Base-by-base conservation (phyloP, 2,113 vertebrate genomes). In the Cairina moschata region DNA sequence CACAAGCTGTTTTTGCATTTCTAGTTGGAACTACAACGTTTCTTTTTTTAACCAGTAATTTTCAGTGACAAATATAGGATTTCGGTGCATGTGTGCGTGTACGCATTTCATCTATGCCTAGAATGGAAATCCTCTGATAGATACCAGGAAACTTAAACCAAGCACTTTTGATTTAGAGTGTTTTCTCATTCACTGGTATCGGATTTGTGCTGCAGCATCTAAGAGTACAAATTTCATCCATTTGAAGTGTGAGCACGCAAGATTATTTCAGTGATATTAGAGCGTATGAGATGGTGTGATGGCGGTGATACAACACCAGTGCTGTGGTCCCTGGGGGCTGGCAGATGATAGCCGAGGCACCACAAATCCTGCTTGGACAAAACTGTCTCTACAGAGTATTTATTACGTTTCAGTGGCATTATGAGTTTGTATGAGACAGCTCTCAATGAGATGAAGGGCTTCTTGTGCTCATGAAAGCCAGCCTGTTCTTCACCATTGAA, bases 401-500 rank as follows among this genome's bases (percentile, higher is more conserved):
- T n/a, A 48, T 44, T 60, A 34, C 23, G 31, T 28, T 80, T 91
- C 68, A 81, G 10, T 42, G 38, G 40, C 10, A 44, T 54, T 83
- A 63, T 3, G 8, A 66, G 34, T 60, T 84, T 46, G 46, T 34
- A 59, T 25, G 75, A 62, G 38, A 36, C 63, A 63, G 76, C 5
- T 60, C 44, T 80, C 40, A 44, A 4, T 28, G 85, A 67, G 23
- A 83, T 55, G 83, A 91, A 95, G 72, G 50, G 46, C 63, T 94
- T 77, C 74, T 83, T 94, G 75, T 80, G 26, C 40, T 77, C 40
- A 63, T 83, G 80, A 91, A 95, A 90, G 86, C 55, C 50, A 86
- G 80, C n/a, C 68, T 91, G 38, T 91, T 93, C 48, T 76, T 83
- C 50, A 83, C 38, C 63, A 69, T 63, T 69, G 75, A 65, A 93